Evolutionary conservation across 2,888 invertebrate genomes (phyloP).

Genomic region (Tetragonisca angustula): DNA sequence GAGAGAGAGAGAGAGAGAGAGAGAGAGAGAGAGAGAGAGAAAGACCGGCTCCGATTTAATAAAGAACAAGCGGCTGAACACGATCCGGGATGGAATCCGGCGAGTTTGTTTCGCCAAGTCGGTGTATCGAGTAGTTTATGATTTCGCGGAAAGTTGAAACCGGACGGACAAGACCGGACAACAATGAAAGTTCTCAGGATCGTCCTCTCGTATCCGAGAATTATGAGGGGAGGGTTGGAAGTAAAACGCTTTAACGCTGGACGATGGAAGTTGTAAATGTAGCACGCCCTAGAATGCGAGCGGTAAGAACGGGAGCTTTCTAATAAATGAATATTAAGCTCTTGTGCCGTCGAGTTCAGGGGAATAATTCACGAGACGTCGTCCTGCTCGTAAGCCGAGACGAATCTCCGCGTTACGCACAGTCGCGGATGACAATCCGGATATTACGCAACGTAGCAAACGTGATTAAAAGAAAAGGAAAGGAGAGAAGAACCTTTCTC

Average conservation of each 20-base stretch:
- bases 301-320: conserved; percentile 25
- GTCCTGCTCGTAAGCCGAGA: background rate
- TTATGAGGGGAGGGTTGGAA: conserved; percentile 22
- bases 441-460: background rate
- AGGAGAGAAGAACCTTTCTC: background rate
- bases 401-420: background rate
- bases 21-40: conserved; percentile 18
- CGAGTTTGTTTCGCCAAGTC: conserved; percentile 31
- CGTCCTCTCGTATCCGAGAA: conserved; percentile 18
- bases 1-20: conserved; percentile 1
- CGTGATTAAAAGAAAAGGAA: background rate
- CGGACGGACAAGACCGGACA: conserved; percentile 5
- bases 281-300: conserved; percentile 32
- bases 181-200: conserved; percentile 32
- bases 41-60: conserved; percentile 44
- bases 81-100: conserved; percentile 15
- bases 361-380: conserved; percentile 28
- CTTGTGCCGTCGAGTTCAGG: conserved; percentile 7
- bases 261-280: conserved; percentile 38
- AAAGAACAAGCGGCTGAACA: conserved; percentile 32
- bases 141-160: conserved; percentile 34
- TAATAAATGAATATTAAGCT: conserved; percentile 55
- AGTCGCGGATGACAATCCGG: background rate
- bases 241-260: conserved; percentile 39
- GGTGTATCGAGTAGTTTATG: conserved; percentile 43